Evolutionary conservation across 1,140 invertebrate species (phyloP), one percentile per base, ranked within the genome.

Genomic region (Druon quercuslanigerum): DNA sequence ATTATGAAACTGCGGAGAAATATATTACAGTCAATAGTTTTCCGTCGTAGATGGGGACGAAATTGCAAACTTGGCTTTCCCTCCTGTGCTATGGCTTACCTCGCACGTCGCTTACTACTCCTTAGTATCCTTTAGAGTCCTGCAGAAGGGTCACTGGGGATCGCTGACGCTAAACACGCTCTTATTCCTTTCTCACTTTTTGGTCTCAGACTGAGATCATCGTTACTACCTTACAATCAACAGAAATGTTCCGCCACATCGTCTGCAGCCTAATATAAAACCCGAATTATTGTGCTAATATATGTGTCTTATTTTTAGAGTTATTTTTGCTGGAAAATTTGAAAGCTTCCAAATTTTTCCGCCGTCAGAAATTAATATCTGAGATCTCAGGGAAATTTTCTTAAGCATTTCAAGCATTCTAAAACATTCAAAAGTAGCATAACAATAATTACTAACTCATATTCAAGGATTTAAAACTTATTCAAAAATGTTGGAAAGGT

Each of bases 121-220:
- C 82, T 78, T 79, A 77, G 75, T 83, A 72, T 74, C 78, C 82
- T 75, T 87, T 79, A 83, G 74, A 79, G 83, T 82, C 79, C 80
- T 72, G 57, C 70, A 75, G 80, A 86, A 84, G 80, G 82, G 80
- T 81, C 85, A 79, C 72, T 71, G 74, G 82, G 83, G 82, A 87
- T 81, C 81, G 82, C 76, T 78, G 83, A 74, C 81, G 85, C 82
- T 88, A 87, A 88, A 88, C 84, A 86, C 79, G 77, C 78, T 82
- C 84, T 89, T 86, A 83, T 84, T 84, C 72, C 75, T 78, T 40
- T 70, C 75, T 81, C 79, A 79, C 81, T 73, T 60, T 76, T 77
- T 76, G 75, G 72, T 74, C 75, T 73, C 52, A 71, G 81, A 82
- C 74, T 73, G 56, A 71, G 81, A 82, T 86, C 82, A 83, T 71